phyloP scores from a whole-genome alignment of 1,140 invertebrate species.

The Bombus difficillimus region DNA sequence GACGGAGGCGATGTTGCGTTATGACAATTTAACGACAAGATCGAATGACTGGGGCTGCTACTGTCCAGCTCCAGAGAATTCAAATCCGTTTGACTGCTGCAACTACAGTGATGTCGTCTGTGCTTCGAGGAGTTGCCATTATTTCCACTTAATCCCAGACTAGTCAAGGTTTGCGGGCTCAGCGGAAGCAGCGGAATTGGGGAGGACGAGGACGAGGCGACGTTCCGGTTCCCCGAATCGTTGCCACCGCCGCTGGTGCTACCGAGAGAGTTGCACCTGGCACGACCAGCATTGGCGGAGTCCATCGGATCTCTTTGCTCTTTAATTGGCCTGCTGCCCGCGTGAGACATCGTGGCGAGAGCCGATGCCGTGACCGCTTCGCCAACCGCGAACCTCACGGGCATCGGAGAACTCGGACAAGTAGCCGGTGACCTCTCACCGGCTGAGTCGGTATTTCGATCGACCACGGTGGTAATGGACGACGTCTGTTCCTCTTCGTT shows the following conservation, averaged over 20 bases:
- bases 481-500: conserved; percentile 54
- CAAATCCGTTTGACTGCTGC: conserved; percentile 88
- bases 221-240: conserved; percentile 50
- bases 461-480: conserved; percentile 13
- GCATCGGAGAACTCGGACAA: conserved; percentile 78
- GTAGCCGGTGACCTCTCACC: conserved; percentile 76
- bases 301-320: conserved; percentile 50
- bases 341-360: conserved; percentile 39
- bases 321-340: conserved; percentile 40
- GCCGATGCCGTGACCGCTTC: conserved; percentile 84
- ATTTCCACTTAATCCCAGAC: conserved; percentile 84
- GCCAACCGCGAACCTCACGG: conserved; percentile 87
- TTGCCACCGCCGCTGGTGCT: conserved; percentile 67
- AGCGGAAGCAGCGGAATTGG: conserved; percentile 82
- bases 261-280: conserved; percentile 79
- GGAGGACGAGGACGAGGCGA: conserved; percentile 71
- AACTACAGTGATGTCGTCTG: conserved; percentile 85
- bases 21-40: conserved; percentile 69
- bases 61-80: conserved; percentile 78
- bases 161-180: conserved; percentile 85
- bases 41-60: conserved; percentile 73
- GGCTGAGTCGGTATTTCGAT: not conserved
- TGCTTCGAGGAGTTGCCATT: conserved; percentile 60
- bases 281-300: conserved; percentile 64
- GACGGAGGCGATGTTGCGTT: conserved; percentile 60